A percentile compares a stretch with the other conserved stretches of the same genome.
These are phyloP conservation scores for Cosmopolites sordidus DNA, from an alignment of 2,888 invertebrate species.

Conservation along the genomic window DNA sequence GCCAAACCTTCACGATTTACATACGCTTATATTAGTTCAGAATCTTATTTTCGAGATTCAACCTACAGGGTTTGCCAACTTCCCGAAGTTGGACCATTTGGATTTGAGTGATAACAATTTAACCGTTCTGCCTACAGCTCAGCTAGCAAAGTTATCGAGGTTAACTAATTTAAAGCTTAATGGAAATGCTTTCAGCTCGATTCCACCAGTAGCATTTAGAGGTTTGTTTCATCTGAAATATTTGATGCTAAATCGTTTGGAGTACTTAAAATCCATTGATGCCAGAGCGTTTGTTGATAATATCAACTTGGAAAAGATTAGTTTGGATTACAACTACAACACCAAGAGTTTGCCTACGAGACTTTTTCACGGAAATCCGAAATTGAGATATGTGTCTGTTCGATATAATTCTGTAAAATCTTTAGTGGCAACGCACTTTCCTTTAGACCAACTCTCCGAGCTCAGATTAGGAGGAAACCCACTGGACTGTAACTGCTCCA, in stretches of 20 bases:
- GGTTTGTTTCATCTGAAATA: slow-evolving; percentile 77
- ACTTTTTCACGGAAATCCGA: slow-evolving; percentile 79
- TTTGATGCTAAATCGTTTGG: slow-evolving; percentile 67
- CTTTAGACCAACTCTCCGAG: slow-evolving; percentile 71
- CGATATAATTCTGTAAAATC: slow-evolving; percentile 71
- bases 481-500: slow-evolving; percentile 79
- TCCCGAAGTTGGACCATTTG: slow-evolving; percentile 67
- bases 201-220: slow-evolving; percentile 75
- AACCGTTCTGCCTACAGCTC: slow-evolving; percentile 69
- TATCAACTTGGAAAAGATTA: slow-evolving; percentile 72
- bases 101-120: slow-evolving; percentile 81
- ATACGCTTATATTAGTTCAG: slow-evolving; percentile 65
- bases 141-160: slow-evolving; percentile 71
- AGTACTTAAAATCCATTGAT: slow-evolving; percentile 65
- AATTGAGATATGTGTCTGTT: slow-evolving; percentile 70
- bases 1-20: slow-evolving; percentile 66
- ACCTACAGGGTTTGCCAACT: slow-evolving; percentile 68
- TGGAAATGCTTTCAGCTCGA: slow-evolving; percentile 69
- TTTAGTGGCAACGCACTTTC: slow-evolving; percentile 76
- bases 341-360: slow-evolving; percentile 72
- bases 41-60: slow-evolving; percentile 73
- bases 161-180: slow-evolving; percentile 72
- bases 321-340: slow-evolving; percentile 72
- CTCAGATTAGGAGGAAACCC: slow-evolving; percentile 79
- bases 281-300: slow-evolving; percentile 80